Percentiles rank a stretch among this genome's conserved stretches.
These are phyloP conservation scores for Deroptyus accipitrinus DNA, from an alignment of 2,113 vertebrate species.

Conservation along the genomic window DNA sequence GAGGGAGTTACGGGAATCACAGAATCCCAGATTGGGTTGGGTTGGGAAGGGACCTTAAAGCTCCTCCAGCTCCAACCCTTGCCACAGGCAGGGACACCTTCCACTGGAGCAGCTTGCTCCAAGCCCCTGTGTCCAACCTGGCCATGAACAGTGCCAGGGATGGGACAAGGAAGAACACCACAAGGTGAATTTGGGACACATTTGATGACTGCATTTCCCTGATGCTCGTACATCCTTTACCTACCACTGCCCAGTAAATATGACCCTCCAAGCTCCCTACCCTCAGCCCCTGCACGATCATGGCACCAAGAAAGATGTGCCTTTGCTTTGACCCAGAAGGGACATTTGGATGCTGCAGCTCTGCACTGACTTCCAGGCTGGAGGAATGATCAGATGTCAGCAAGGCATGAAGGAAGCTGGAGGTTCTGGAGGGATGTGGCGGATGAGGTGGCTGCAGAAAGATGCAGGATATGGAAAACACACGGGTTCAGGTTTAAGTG, in stretches of 20 bases:
- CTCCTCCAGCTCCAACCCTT: too few relatives aligned
- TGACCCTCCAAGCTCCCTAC: not conserved
- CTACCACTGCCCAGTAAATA: not conserved
- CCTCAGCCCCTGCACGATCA: not conserved
- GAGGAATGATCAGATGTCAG: not conserved
- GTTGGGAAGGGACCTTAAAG: not conserved
- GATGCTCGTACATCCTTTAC: not conserved
- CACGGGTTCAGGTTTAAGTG: not conserved
- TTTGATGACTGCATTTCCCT: not conserved
- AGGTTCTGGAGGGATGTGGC: not conserved
- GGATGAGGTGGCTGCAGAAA: not conserved
- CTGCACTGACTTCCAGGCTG: not conserved
- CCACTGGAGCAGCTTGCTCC: not conserved
- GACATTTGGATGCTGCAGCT: not conserved
- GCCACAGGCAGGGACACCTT: not conserved
- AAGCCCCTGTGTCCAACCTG: not conserved
- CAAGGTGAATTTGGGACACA: accelerated
- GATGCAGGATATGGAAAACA: not conserved
- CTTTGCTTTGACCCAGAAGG: not conserved
- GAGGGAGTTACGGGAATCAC: not conserved
- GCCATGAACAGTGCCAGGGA: not conserved
- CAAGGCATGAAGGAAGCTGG: not conserved
- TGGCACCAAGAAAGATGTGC: not conserved
- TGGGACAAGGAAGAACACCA: not conserved
- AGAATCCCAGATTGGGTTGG: not conserved